Base-by-base conservation (phyloP, 2,888 invertebrate genomes). In the Onthophagus sagittarius region DNA sequence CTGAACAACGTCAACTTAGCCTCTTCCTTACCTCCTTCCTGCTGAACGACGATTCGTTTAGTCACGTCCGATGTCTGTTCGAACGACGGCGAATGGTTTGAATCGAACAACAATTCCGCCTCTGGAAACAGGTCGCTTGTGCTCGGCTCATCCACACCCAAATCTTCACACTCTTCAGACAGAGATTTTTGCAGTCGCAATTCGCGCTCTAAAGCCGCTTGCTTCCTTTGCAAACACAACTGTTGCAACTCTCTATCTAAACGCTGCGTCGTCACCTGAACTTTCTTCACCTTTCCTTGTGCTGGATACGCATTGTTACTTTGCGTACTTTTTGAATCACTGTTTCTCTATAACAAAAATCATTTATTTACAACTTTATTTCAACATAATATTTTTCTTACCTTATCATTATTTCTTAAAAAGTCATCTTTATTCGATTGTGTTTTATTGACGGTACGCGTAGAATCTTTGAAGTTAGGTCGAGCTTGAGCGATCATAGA, bases 141-240 rank as follows among this genome's bases (percentile, higher is more conserved):
- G n/a, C 92, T 92, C 0, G 93, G 93, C 65, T 93, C 93, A 79
- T 93, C 93, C 70, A 93, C 93, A 3, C 93, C 93, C 9, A 93
- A 86, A 81, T 93, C 93, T 80, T 93, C 93, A 82, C 93, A 93
- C 83, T 93, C 93, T 81, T 93, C 93, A 0, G 93, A 92, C 11
- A 93, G 84, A 9, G 92, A 92, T 83, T 93, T 93, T 86, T 93
- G 90, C 5, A 89, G 83, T 71, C 86, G 85, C 63, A 89, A 79
- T 77, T 89, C 89, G 64, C 88, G 84, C 77, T 89, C 89, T 14
- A 89, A 81, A 0, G 88, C 87, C 0, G 88, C 88, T 33, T 88
- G 86, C 77, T 87, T 87, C 73, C 87, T 83, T 78, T 85, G 83
- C 74, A 82, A 77, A 71, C 81, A 79, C 72, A 83, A 78, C 71